phyloP scores from a whole-genome alignment of 2,113 vertebrate genomes.

The Puma concolor region DNA sequence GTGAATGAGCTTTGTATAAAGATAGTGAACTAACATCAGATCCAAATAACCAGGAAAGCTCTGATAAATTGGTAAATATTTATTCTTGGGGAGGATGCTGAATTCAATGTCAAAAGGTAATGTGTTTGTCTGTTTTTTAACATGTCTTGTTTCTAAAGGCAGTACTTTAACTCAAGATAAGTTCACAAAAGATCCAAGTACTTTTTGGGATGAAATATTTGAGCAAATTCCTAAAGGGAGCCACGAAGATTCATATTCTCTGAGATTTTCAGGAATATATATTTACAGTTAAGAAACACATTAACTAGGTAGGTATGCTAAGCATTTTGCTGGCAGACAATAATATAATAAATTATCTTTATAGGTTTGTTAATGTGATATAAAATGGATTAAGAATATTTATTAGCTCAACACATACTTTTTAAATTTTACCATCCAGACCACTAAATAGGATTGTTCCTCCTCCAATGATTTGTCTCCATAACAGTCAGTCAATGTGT shows the following conservation, averaged over 20 bases:
- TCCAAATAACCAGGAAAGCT: background rate
- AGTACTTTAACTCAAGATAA: background rate
- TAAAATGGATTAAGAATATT: background rate
- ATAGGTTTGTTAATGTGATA: background rate
- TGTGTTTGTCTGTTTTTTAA: background rate
- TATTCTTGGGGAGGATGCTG: background rate
- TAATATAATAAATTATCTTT: background rate
- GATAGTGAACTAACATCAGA: constrained; percentile 1
- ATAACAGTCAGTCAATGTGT: background rate
- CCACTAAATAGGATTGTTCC: background rate
- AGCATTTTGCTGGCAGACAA: background rate
- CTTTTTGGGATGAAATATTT: background rate
- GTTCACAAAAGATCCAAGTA: background rate
- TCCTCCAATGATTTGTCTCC: background rate
- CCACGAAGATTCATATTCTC: background rate
- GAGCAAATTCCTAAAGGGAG: background rate
- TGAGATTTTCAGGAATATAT: background rate
- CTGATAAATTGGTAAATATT: background rate
- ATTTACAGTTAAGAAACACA: background rate
- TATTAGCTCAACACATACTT: background rate
- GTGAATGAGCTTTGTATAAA: background rate
- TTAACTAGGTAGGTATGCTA: background rate
- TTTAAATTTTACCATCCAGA: background rate
- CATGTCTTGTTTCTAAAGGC: background rate
- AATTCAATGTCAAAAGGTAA: background rate